Evolutionary conservation across 2,888 invertebrate species (phyloP).

Genomic region (Eristalis arbustorum): DNA sequence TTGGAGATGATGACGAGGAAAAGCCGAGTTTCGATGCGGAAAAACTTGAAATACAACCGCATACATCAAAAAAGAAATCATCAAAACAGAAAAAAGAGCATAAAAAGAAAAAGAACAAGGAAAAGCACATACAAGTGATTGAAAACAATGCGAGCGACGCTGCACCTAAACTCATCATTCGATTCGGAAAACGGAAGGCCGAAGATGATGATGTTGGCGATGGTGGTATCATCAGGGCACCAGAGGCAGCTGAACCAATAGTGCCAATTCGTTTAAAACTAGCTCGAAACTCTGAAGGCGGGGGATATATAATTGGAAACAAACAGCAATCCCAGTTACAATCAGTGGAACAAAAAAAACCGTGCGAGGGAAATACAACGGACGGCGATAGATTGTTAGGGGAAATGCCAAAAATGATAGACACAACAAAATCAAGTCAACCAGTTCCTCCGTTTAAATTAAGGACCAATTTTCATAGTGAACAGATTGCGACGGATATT

Average conservation of each 20-base stretch:
- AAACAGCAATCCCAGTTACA: constrained; percentile 60
- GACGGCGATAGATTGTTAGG: constrained; percentile 38
- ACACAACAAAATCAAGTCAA: constrained; percentile 46
- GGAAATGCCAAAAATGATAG: constrained; percentile 20
- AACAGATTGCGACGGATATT: constrained; percentile 60
- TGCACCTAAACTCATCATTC: constrained; percentile 89
- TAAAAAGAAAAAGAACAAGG: constrained; percentile 82
- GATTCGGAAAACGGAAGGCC: constrained; percentile 82
- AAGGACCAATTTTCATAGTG: constrained; percentile 66
- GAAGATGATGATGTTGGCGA: constrained; percentile 72
- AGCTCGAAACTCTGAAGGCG: constrained; percentile 90
- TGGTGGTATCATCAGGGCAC: constrained; percentile 8
- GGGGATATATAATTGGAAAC: constrained; percentile 80
- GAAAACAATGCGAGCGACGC: constrained; percentile 79
- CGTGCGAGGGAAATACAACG: constrained; percentile 8
- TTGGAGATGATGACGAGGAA: constrained; percentile 84
- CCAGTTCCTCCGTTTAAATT: constrained; percentile 68
- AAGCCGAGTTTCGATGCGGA: constrained; percentile 77
- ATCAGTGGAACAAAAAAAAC: constrained; percentile 12
- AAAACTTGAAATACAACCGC: constrained; percentile 81
- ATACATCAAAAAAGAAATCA: constrained; percentile 74
- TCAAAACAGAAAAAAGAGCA: constrained; percentile 80
- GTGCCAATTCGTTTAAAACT: constrained; percentile 92
- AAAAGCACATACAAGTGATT: constrained; percentile 80
- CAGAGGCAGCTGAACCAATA: constrained; percentile 76